Conservation (phyloP, 2,888 invertebrate species). For the Disparrhopalites patrizii region DNA sequence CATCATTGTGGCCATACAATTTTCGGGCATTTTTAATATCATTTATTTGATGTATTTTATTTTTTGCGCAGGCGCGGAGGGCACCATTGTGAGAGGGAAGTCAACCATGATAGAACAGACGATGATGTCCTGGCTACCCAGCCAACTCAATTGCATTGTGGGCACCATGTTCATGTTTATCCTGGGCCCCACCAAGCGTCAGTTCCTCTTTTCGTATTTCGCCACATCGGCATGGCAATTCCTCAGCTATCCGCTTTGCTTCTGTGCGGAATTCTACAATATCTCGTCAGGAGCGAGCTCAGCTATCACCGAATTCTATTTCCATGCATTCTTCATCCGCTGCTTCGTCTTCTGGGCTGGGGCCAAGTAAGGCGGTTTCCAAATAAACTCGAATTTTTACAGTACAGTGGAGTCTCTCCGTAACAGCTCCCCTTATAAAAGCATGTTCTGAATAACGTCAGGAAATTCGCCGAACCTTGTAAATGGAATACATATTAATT, state of each 20-base stretch:
- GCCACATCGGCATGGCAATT: neutral
- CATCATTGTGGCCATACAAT: neutral
- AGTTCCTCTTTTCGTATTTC: neutral
- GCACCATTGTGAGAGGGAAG: neutral
- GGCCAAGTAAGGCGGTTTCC: neutral
- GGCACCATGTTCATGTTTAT: neutral
- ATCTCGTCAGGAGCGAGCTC: neutral
- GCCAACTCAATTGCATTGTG: neutral
- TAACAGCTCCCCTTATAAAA: too few species aligned
- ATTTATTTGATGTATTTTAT: neutral
- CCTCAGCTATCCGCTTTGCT: neutral
- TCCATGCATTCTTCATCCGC: neutral
- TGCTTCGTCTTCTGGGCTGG: neutral
- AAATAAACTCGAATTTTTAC: too few species aligned
- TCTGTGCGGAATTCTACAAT: neutral
- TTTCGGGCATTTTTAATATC: neutral
- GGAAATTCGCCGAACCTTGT: too few species aligned
- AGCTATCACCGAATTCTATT: slow-evolving; percentile 3
- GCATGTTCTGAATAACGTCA: too few species aligned
- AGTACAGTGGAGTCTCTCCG: too few species aligned
- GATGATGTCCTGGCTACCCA: slow-evolving; percentile 1
- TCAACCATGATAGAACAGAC: neutral
- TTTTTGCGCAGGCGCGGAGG: neutral
- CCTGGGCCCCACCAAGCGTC: neutral
- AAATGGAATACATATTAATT: too few species aligned